These are phyloP conservation scores for Coryphaenoides rupestris DNA, from an alignment of 2,113 vertebrate species.

Conservation along the genomic window DNA sequence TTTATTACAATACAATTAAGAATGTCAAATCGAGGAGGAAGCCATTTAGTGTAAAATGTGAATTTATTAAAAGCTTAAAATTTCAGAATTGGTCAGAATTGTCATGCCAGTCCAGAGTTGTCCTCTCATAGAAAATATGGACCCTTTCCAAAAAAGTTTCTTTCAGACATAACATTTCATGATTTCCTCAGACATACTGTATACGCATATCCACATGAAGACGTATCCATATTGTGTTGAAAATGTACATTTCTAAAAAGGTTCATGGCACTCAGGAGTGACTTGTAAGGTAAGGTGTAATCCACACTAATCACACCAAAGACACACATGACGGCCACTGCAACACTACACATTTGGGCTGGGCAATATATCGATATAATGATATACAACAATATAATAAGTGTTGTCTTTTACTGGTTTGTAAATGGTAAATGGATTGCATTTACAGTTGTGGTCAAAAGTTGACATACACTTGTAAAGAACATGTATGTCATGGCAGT, in stretches of 20 bases:
- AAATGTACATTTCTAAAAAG: background rate
- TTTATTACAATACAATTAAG: background rate
- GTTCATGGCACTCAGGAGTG: background rate
- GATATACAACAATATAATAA: too few relatives aligned
- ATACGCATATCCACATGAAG: background rate
- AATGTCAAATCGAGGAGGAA: background rate
- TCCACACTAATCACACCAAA: too few relatives aligned
- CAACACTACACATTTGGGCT: too few relatives aligned
- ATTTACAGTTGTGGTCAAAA: too few relatives aligned
- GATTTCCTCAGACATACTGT: background rate
- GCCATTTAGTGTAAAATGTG: background rate
- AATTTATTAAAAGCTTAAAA: background rate
- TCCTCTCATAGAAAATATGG: background rate
- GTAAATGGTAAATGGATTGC: too few relatives aligned
- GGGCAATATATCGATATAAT: too few relatives aligned
- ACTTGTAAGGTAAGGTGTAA: background rate
- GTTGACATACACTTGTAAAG: too few relatives aligned
- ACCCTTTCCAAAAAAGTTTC: background rate
- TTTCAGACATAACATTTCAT: too few relatives aligned
- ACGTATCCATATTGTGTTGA: background rate
- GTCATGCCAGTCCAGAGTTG: background rate
- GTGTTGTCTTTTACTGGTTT: too few relatives aligned
- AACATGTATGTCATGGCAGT: too few relatives aligned
- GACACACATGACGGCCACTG: too few relatives aligned
- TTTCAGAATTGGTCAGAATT: too few relatives aligned